Base-by-base conservation (phyloP, 2,888 invertebrate genomes). In the Cremastinae sp. region DNA sequence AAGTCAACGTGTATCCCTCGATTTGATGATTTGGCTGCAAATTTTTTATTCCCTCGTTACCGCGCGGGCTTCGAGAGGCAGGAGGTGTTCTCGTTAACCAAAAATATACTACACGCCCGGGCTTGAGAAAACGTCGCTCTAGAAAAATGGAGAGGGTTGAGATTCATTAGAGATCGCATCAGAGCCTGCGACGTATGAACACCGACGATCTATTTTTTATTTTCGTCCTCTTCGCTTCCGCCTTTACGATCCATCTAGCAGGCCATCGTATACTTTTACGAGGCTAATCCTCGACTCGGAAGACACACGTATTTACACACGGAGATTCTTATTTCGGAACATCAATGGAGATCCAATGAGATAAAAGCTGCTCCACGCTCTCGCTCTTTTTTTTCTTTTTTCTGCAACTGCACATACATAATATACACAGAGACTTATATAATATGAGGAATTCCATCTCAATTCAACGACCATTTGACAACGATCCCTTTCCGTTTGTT, bases 281-380 rank as follows among this genome's bases (percentile, higher is more conserved):
- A 74, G 47, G 64, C 58, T 69, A 73, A 73, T 64, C 68, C 64
- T 38, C 47, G 34, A 61, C 66, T 20, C 9, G 41, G n/a, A 12
- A 41, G 20, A 75, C 45, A 51, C 36, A 43, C 18, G 12, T 1
- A 12, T 45, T 0, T n/a, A 36, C 18, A 34, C 10, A 16, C 16
- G 10, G 61, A 49, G 49, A 49, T 28, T 28, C 28, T 28, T 28
- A 28, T 28, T 28, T 28, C 28, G 28, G 28, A 28, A 28, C 28
- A 28, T 28, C 28, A 16, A 45, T 28, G 12, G 9, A 34, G 53
- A 51, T 62, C 38, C 47, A 62, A 71, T 38, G 56, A 45, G 47
- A 62, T 36, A 62, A 62, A 71, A 43, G 36, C 14, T 14, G 34
- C 34, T 41, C 34, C 1, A 43, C 49, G 34, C 34, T 14, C 28